phyloP scores from a whole-genome alignment of 2,797 vertebrate species.

The Leptodactylus fallax region DNA sequence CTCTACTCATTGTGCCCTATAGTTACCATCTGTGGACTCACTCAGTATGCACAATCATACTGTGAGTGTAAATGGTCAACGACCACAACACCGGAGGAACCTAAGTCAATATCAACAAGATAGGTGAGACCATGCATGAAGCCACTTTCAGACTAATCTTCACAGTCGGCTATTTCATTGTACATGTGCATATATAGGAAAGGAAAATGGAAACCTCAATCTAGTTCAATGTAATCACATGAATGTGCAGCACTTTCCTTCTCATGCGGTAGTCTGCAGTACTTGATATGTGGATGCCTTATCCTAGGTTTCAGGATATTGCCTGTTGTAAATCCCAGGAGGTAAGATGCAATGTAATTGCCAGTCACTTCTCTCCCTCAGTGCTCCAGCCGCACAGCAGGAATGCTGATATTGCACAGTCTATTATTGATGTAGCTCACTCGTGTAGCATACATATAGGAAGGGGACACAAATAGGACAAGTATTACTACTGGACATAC shows the following conservation, averaged over 20 bases:
- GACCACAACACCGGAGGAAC: neutral
- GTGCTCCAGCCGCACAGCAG: neutral
- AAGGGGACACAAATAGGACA: neutral
- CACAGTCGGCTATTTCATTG: constrained; percentile 3
- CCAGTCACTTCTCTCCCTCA: constrained; percentile 29
- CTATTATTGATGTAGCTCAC: constrained; percentile 39
- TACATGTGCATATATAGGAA: constrained; percentile 12
- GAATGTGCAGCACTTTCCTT: neutral
- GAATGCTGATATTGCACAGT: constrained; percentile 39
- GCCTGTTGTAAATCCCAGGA: constrained; percentile 42
- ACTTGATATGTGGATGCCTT: constrained; percentile 11
- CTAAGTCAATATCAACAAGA: neutral
- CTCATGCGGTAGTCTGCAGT: neutral
- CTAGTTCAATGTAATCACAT: neutral
- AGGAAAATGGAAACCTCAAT: constrained; percentile 1
- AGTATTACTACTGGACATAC: neutral
- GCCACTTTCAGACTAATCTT: neutral
- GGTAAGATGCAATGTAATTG: constrained; percentile 39
- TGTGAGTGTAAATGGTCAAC: neutral
- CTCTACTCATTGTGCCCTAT: neutral
- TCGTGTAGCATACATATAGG: neutral
- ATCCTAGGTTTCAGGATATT: constrained; percentile 40
- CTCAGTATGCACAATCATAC: neutral
- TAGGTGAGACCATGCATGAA: neutral
- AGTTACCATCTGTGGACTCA: neutral